Conservation (phyloP, 1,140 invertebrate genomes). For the Drosophila saltans region DNA sequence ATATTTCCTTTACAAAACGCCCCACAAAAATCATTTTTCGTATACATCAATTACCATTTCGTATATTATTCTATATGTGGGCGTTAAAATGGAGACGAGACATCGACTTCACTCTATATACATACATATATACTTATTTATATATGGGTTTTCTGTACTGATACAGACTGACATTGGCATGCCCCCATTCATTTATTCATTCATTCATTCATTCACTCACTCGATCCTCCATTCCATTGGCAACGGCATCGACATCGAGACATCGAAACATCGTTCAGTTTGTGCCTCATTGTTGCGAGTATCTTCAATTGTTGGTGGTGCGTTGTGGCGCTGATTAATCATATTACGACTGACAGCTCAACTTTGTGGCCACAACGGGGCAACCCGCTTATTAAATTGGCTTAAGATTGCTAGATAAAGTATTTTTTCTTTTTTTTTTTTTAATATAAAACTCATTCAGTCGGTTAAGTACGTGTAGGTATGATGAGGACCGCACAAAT, state of each 20-base stretch:
- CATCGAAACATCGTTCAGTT: conserved; percentile 14
- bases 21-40: no score
- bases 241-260: background rate
- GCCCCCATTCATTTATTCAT: conserved; percentile 53
- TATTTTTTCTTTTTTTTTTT: background rate
- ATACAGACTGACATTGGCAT: conserved; percentile 42
- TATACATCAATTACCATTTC: background rate
- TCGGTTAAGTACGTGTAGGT: conserved; percentile 69
- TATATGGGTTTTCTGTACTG: background rate
- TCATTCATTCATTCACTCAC: conserved; percentile 9
- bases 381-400: conserved; percentile 80
- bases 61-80: conserved; percentile 41
- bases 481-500: conserved; percentile 76
- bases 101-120: no score
- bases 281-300: conserved; percentile 20
- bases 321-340: conserved; percentile 72
- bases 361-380: conserved; percentile 70
- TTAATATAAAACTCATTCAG: conserved; percentile 54
- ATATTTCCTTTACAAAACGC: no score
- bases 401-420: conserved; percentile 80
- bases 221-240: conserved; percentile 24
- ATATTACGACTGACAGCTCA: conserved; percentile 79
- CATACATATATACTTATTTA: no score
- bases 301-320: conserved; percentile 68
- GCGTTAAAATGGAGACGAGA: conserved; percentile 38